Evolutionary conservation across 2,113 vertebrate species (phyloP), one percentile per base, ranked within the genome.

Genomic region (Lophochroa leadbeateri): DNA sequence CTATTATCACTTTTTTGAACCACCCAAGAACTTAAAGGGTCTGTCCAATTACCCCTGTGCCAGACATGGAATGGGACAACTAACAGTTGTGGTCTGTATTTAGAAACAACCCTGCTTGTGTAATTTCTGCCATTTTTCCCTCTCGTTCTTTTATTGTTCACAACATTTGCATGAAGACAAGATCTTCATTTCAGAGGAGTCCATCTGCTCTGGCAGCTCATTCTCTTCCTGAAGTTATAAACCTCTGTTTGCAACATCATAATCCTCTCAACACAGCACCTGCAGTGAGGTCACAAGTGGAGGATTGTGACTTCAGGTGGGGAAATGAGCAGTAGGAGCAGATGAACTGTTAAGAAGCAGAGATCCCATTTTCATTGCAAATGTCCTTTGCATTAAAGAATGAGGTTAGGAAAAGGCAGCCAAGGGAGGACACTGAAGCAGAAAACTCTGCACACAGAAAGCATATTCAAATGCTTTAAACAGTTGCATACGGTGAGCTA

Each of bases 221-320:
- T 91, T 94, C 78, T 53, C 41, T 53, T 95, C 31, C 76, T 96
- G 71, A 96, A 96, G 35, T 93, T 79, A 95, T 58, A 94, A 89
- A 53, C 24, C 47, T 85, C 70, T 46, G 76, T 81, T 70, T 86
- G 67, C 71, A 90, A 85, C 82, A 88, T 85, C 78, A 81, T 93
- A 96, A 94, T 91, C 85, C 90, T 92, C 61, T 95, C 74, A n/a
- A 35, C 49, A 92, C 33, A 0, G 75, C 55, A 94, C 90, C 82
- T 94, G 67, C 6, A 0, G 85, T 80, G 92, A 94, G 93, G 93
- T 93, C 95, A 81, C 74, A 96, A 94, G 95, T 90, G 84, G 78
- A 77, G 29, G 67, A 87, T 49, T 90, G 61, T 86, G 67, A 82
- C 91, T 97, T 95, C 82, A 94, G 94, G 88, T 92, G 83, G 80